These are phyloP conservation scores for Dasysyrphus tricinctus DNA, from an alignment of 2,888 invertebrate genomes.

Conservation along the genomic window DNA sequence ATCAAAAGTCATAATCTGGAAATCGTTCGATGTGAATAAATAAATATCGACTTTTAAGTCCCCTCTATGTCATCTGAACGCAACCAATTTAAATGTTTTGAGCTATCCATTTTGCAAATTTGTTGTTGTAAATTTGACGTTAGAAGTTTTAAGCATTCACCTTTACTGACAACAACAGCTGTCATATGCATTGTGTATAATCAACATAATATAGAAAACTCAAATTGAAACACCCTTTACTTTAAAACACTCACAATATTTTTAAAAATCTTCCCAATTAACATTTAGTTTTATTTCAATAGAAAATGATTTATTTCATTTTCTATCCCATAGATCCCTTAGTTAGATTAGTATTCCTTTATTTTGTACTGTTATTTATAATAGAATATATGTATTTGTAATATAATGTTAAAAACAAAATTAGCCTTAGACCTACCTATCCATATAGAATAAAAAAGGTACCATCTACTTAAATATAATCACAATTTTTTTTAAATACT, in stretches of 20 bases:
- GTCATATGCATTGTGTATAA: no score
- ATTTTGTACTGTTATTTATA: constrained; percentile 58
- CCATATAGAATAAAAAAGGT: constrained; percentile 4
- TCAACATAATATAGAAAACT: neutral
- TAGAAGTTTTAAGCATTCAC: no score
- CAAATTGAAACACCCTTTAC: neutral
- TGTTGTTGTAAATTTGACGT: no score
- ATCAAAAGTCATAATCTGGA: no score
- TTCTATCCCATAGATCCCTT: constrained; percentile 26
- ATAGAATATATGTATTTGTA: constrained; percentile 25
- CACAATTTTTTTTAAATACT: neutral
- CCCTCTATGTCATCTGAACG: no score
- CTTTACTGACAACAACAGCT: no score
- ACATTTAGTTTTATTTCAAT: constrained; percentile 30
- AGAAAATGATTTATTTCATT: constrained; percentile 38
- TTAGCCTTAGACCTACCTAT: neutral
- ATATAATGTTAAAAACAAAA: neutral
- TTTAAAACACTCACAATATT: constrained; percentile 28
- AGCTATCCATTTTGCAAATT: no score
- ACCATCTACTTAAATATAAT: neutral
- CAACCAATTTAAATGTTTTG: no score
- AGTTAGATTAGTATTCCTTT: constrained; percentile 34
- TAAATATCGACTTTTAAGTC: no score
- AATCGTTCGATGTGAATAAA: no score
- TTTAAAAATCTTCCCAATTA: constrained; percentile 21